Percentiles rank a stretch among this genome's conserved stretches.
phyloP scores from a whole-genome alignment of 2,888 invertebrate genomes.

The Plusia festucae region DNA sequence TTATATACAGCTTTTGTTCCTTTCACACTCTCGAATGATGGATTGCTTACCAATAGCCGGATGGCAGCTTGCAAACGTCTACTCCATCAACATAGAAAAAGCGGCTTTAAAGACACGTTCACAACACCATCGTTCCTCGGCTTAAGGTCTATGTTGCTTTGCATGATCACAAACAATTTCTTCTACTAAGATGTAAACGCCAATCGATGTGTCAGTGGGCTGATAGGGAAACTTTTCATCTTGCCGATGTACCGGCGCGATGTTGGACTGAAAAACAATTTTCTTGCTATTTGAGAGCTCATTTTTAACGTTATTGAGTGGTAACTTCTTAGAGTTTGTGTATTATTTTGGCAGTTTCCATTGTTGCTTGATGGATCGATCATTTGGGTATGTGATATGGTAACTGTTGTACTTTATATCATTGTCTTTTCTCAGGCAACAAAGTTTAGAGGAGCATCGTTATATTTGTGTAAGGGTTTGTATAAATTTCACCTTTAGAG shows the following conservation, averaged over 20 bases:
- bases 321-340: conserved; percentile 71
- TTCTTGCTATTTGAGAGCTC: conserved; percentile 81
- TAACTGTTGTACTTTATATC: conserved; percentile 26
- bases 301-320: conserved; percentile 86
- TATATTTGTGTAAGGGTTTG: conserved; percentile 47
- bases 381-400: conserved; percentile 51
- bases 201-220: conserved; percentile 86
- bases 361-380: conserved; percentile 72
- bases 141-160: conserved; percentile 78
- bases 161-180: conserved; percentile 78
- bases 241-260: conserved; percentile 78
- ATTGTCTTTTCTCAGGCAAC: conserved; percentile 12
- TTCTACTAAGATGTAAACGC: conserved; percentile 86
- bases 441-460: conserved; percentile 20
- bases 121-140: conserved; percentile 58
- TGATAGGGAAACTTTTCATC: conserved; percentile 88
- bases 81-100: conserved; percentile 73
- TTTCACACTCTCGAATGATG: conserved; percentile 79
- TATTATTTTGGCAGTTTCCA: conserved; percentile 70
- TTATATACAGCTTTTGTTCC: conserved; percentile 75
- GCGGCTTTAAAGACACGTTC: conserved; percentile 62
- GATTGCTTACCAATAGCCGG: conserved; percentile 81
- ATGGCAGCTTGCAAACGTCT: conserved; percentile 78
- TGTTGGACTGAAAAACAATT: conserved; percentile 83
- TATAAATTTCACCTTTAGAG: conserved; percentile 51